phyloP scores from a whole-genome alignment of 2,888 invertebrate genomes.

The Neoaliturus tenellus region DNA sequence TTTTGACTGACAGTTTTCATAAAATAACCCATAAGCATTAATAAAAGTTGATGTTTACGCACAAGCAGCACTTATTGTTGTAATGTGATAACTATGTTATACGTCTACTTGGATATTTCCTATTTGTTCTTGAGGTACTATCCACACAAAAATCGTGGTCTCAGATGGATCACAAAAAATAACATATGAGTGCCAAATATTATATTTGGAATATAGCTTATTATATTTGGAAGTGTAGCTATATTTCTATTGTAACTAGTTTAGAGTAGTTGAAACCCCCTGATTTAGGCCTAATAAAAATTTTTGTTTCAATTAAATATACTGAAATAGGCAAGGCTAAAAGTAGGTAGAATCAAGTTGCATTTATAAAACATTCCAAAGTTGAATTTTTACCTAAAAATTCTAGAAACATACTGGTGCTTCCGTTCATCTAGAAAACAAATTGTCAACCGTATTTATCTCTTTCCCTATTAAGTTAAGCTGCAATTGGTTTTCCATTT shows the following conservation, averaged over 20 bases:
- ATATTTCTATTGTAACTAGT: background rate
- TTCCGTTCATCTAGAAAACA: no score
- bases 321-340: background rate
- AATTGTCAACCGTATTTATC: no score
- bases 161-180: background rate
- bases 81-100: background rate
- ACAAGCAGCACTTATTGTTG: conserved; percentile 7
- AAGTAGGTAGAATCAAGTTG: no score
- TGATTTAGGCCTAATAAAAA: background rate
- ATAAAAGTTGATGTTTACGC: background rate
- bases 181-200: conserved; percentile 1
- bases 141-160: background rate
- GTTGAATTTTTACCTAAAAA: no score
- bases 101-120: background rate
- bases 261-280: background rate
- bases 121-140: background rate
- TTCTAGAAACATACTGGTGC: no score
- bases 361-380: no score
- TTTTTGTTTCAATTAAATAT: background rate
- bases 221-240: no score
- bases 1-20: background rate
- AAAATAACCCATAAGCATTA: background rate
- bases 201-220: background rate
- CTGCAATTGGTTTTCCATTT: no score
- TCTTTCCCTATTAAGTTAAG: no score